These are phyloP conservation scores for Centropus bengalensis DNA, from an alignment of 2,113 vertebrate genomes.

Conservation along the genomic window DNA sequence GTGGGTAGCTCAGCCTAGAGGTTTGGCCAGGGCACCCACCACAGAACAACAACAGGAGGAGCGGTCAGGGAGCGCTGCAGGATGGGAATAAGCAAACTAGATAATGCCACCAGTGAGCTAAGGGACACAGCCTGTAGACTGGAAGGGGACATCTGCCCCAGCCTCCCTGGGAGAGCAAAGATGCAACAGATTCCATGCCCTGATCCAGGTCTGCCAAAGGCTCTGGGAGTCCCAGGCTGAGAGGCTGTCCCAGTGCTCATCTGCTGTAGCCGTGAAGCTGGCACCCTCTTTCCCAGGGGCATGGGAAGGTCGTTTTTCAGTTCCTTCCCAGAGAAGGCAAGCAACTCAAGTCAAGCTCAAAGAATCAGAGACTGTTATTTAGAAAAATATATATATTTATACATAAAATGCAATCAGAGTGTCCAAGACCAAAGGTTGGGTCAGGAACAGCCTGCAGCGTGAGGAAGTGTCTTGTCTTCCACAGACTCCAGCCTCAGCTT, in stretches of 20 bases:
- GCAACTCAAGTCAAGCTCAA: not conserved
- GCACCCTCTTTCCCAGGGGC: not conserved
- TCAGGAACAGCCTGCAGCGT: not conserved
- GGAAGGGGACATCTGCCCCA: not conserved
- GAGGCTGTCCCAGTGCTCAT: not conserved
- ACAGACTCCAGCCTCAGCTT: not conserved
- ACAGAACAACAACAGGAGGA: fast-evolving
- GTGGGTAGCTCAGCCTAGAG: not conserved
- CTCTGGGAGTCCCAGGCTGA: not conserved
- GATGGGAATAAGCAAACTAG: not conserved
- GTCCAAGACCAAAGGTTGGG: not conserved
- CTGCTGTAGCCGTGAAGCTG: not conserved
- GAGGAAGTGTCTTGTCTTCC: not conserved
- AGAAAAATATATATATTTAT: not conserved
- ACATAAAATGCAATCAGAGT: not conserved
- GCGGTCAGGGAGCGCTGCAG: too few species aligned
- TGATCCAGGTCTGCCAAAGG: not conserved
- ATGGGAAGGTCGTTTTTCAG: not conserved
- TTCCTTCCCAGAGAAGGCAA: not conserved
- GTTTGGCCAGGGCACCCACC: not conserved
- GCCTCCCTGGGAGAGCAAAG: not conserved
- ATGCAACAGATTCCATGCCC: not conserved
- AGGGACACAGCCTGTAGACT: not conserved
- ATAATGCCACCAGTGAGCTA: not conserved
- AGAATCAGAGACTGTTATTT: not conserved